A percentile compares a stretch with the other conserved stretches of the same genome.
Conservation (phyloP, 2,113 vertebrate species). For the Platysternon megacephalum region DNA sequence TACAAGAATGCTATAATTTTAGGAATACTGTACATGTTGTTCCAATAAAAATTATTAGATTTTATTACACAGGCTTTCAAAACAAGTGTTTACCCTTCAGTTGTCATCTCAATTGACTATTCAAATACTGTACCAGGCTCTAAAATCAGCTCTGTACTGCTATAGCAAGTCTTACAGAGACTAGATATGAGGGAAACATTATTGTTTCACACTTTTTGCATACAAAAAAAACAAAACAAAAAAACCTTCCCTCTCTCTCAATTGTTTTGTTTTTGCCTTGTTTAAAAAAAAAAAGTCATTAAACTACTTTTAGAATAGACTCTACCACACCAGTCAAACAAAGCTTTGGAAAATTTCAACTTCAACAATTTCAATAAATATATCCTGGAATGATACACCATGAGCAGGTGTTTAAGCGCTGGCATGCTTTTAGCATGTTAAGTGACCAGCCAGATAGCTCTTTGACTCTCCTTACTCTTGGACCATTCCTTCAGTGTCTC, state of each 20-base stretch:
- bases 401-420: background rate
- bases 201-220: background rate
- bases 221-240: background rate
- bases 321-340: background rate
- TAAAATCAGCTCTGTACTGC: background rate
- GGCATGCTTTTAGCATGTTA: background rate
- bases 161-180: background rate
- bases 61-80: conserved; percentile 5
- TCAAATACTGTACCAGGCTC: background rate
- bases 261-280: background rate
- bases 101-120: background rate
- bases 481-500: background rate
- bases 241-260: background rate
- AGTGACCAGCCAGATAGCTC: background rate
- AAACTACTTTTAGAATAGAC: background rate
- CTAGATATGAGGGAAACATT: background rate
- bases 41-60: background rate
- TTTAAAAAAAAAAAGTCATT: background rate
- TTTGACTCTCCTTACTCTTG: background rate
- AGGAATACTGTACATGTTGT: background rate
- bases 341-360: background rate
- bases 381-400: background rate
- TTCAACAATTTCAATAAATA: background rate
- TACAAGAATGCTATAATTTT: background rate
- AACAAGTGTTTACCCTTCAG: background rate